Evolutionary conservation across 2,888 invertebrate species (phyloP).

Genomic region (Trachelus stipa): DNA sequence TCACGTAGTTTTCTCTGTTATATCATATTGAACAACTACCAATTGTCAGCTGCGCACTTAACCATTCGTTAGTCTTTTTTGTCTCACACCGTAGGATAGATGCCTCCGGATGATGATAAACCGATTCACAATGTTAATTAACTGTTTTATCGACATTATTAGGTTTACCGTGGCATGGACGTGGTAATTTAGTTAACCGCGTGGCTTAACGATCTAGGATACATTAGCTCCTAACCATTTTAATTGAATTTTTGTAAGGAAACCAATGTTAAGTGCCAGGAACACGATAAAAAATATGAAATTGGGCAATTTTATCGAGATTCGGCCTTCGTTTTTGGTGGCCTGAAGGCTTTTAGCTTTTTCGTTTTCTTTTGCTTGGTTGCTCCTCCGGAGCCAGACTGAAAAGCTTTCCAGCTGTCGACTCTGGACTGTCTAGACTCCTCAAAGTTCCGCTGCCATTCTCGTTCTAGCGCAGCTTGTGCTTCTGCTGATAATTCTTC

Average conservation of each 20-base stretch:
- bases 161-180: neutral
- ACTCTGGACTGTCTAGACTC: slow-evolving; percentile 93
- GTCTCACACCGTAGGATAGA: neutral
- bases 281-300: neutral
- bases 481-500: slow-evolving; percentile 94
- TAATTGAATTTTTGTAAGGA: neutral
- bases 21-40: neutral
- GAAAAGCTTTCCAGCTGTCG: slow-evolving; percentile 93
- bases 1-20: neutral
- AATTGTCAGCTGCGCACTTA: neutral
- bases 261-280: neutral
- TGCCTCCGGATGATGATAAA: neutral
- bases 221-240: neutral
- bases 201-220: neutral
- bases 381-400: slow-evolving; percentile 71
- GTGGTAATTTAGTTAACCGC: neutral
- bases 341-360: slow-evolving; percentile 87
- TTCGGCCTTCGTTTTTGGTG: slow-evolving; percentile 94
- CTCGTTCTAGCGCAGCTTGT: slow-evolving; percentile 87
- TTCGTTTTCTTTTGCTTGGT: slow-evolving; percentile 83
- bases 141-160: neutral
- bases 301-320: slow-evolving; percentile 76
- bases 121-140: neutral
- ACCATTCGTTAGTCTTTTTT: neutral
- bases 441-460: slow-evolving; percentile 99